phyloP scores from a whole-genome alignment of 2,797 vertebrate genomes.

The Myotis vivesi region DNA sequence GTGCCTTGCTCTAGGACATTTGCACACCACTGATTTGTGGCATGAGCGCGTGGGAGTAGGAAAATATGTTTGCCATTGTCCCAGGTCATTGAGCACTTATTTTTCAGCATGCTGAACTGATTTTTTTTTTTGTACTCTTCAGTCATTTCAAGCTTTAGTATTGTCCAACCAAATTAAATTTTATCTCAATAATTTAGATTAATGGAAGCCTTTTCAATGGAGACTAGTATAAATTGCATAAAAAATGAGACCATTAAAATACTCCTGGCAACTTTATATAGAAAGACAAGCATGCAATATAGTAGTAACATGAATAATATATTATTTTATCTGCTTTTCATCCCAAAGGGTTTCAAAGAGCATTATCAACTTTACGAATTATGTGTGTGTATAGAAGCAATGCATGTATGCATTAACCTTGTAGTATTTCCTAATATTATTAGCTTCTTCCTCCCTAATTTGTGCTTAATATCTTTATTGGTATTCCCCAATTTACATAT shows the following conservation, averaged over 20 bases:
- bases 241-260: conserved; percentile 68
- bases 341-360: conserved; percentile 63
- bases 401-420: conserved; percentile 37
- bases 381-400: background rate
- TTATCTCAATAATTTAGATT: conserved; percentile 71
- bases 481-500: background rate
- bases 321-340: conserved; percentile 55
- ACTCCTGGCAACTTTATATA: conserved; percentile 36
- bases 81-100: background rate
- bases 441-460: background rate
- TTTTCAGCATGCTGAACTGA: conserved; percentile 8
- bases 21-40: background rate
- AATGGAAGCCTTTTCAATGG: conserved; percentile 40
- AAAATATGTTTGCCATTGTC: background rate
- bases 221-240: conserved; percentile 50
- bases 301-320: conserved; percentile 72
- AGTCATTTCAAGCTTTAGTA: conserved; percentile 39
- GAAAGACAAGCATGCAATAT: background rate
- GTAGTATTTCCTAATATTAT: background rate
- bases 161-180: conserved; percentile 69
- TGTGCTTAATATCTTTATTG: background rate
- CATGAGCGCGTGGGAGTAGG: background rate
- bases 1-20: background rate
- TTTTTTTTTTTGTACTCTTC: background rate
- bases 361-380: conserved; percentile 65